phyloP scores from a whole-genome alignment of 2,888 invertebrate species.

The Lasioglossum villosulum region DNA sequence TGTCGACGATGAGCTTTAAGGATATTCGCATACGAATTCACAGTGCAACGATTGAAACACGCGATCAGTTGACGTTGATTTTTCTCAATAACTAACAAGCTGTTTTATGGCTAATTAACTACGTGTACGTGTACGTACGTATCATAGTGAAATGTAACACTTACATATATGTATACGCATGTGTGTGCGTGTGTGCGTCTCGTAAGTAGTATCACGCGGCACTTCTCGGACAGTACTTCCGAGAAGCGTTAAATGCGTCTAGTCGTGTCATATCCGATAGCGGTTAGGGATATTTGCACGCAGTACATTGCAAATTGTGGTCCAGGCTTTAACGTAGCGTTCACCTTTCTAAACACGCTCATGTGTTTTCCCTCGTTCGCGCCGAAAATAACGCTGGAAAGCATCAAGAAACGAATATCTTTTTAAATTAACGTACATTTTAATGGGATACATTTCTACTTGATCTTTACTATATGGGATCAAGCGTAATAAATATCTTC shows the following conservation, averaged over 20 bases:
- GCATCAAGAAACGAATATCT: not conserved
- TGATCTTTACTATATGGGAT: not conserved
- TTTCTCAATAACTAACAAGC: constrained; percentile 26
- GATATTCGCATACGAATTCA: not conserved
- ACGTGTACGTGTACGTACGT: constrained; percentile 6
- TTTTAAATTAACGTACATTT: too few species aligned
- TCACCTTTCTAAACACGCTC: constrained; percentile 34
- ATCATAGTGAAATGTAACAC: constrained; percentile 14
- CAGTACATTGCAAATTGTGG: constrained; percentile 74
- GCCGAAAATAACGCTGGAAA: constrained; percentile 35
- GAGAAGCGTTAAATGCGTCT: constrained; percentile 54
- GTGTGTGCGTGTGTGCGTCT: not conserved
- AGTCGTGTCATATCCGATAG: constrained; percentile 53
- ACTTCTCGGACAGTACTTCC: constrained; percentile 26
- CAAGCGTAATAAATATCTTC: not conserved
- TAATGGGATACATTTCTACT: not conserved
- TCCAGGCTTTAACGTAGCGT: constrained; percentile 78
- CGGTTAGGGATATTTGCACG: constrained; percentile 64
- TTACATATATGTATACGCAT: not conserved
- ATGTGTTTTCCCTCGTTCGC: constrained; percentile 26
- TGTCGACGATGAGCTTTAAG: not conserved
- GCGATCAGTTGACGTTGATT: constrained; percentile 44
- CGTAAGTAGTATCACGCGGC: constrained; percentile 13
- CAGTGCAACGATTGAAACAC: not conserved
- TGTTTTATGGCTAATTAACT: constrained; percentile 17